Base-by-base conservation (phyloP, 2,113 vertebrate species). In the Pelecanus crispus region DNA sequence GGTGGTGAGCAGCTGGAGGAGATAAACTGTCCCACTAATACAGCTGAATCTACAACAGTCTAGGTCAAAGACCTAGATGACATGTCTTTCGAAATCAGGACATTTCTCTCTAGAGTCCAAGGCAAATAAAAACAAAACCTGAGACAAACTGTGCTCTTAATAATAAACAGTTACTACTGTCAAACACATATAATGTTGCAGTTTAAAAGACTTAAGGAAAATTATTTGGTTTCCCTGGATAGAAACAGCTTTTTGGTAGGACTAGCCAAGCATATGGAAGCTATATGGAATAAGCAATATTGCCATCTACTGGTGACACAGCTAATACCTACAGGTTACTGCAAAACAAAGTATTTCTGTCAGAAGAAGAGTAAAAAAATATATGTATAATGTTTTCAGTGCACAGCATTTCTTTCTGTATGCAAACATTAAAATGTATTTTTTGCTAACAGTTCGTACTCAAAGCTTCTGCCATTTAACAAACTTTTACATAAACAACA, bases 281-380 rank as follows among this genome's bases (percentile, higher is more conserved):
- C 56, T 80, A 9, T 29, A 53, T 40, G 73, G 55, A 42, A 53
- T 74, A 80, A 90, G 84, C 78, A 94, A 88, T 73, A 42, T 67
- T 88, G 97, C 92, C 96, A 97, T 77, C 92, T 96, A 56, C 95
- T 86, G 94, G 92, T 86, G 80, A 62, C 91, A 86, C 40, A 22
- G 56, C 65, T 90, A 20, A 6, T 73, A 80, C 6, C 63, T 9
- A 26, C 80, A 59, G 77, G 72, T 14, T 13, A 49, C 49, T 31
- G 47, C 44, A 56, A 11, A 34, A 44, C 42, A 18, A 40, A n/a
- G 36, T 2, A 4, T 0, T 67, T 31, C 14, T 8, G 12, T 28
- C 90, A 42, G 8, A 58, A 50, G 19, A 59, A 24, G 6, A 71
- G 70, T 0, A 31, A 26, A 71, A 71, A 67, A 84, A 32, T 4